Conservation (phyloP, 2,113 vertebrate species). For the Megalops atlanticus region DNA sequence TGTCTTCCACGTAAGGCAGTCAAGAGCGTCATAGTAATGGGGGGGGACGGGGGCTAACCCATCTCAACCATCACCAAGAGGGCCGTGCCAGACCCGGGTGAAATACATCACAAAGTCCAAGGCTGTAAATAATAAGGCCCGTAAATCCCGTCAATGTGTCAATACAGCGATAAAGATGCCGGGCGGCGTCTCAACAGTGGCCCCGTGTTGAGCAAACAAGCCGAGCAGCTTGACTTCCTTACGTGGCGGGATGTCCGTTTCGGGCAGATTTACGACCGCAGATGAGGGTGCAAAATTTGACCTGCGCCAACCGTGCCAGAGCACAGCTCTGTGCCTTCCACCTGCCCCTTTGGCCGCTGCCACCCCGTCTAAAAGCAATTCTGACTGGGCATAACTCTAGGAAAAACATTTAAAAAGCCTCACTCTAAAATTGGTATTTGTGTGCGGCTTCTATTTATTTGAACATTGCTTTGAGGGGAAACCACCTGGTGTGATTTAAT, state of each 20-base stretch:
- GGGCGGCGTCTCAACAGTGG: constrained; percentile 29
- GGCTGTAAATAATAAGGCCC: constrained; percentile 27
- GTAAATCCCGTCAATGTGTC: constrained; percentile 42
- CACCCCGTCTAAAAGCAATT: constrained; percentile 20
- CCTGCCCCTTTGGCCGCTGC: neutral
- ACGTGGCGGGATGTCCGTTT: constrained; percentile 17
- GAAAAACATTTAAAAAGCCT: constrained; percentile 2
- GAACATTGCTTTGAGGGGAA: constrained; percentile 56
- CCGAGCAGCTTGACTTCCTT: constrained; percentile 52
- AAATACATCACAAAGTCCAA: constrained; percentile 1
- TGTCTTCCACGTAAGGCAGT: neutral
- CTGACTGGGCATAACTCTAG: neutral
- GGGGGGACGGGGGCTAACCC: neutral
- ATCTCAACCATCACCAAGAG: neutral
- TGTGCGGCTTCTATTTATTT: constrained; percentile 54
- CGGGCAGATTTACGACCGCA: constrained; percentile 36
- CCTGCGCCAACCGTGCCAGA: neutral
- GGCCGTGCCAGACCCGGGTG: neutral
- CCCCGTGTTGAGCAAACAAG: constrained; percentile 48
- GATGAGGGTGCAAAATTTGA: constrained; percentile 48
- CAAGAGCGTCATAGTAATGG: neutral
- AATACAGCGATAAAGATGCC: constrained; percentile 44
- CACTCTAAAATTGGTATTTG: constrained; percentile 4
- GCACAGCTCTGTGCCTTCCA: neutral
- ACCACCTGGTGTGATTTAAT: constrained; percentile 71